Evolutionary conservation across 2,797 vertebrate species (phyloP).

Genomic region (Lepilemur ruficaudatus): DNA sequence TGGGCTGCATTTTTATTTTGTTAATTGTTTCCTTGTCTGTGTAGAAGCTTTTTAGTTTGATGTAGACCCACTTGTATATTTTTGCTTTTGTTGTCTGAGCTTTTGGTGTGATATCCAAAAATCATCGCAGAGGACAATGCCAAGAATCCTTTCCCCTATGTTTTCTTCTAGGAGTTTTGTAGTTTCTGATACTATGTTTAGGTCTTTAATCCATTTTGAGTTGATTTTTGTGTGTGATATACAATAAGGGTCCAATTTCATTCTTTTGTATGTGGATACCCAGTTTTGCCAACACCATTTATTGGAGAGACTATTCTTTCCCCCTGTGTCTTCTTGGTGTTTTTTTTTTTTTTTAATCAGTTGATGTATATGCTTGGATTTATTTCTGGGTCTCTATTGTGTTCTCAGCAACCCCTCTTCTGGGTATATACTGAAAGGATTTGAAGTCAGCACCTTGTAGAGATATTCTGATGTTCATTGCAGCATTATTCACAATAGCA

Average conservation of each 20-base stretch:
- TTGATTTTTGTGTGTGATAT: neutral
- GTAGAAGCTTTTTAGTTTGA: neutral
- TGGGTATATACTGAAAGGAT: neutral
- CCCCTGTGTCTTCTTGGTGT: neutral
- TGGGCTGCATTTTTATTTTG: neutral
- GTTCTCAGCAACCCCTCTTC: neutral
- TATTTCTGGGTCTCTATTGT: neutral
- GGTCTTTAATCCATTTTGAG: neutral
- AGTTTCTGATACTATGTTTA: neutral
- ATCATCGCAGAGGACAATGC: neutral
- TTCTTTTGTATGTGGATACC: neutral
- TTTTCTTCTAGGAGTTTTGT: neutral
- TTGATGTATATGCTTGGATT: neutral
- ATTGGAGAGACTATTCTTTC: neutral
- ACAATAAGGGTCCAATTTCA: neutral
- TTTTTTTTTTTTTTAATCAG: neutral
- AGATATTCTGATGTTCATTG: neutral
- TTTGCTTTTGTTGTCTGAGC: neutral
- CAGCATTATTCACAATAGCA: neutral
- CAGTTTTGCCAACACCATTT: neutral
- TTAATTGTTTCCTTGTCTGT: neutral
- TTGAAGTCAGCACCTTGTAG: neutral
- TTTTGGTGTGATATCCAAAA: neutral
- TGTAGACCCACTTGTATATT: neutral
- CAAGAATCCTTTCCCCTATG: neutral